phyloP scores from a whole-genome alignment of 2,888 invertebrate genomes.

The Ferrisia virgata region DNA sequence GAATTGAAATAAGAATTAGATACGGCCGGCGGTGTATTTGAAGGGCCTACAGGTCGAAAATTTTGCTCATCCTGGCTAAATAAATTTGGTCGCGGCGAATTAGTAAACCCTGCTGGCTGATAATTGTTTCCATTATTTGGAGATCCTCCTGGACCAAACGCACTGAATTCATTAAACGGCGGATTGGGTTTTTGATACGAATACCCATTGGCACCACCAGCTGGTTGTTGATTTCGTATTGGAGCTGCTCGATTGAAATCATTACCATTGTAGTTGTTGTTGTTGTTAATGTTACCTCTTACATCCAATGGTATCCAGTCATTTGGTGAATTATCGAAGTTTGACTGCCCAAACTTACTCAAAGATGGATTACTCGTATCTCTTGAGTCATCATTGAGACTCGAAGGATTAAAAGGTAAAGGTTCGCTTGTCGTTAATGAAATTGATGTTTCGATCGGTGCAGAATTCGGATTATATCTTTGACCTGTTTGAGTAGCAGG shows the following conservation, averaged over 20 bases:
- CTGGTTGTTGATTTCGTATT: neutral
- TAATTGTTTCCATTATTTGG: neutral
- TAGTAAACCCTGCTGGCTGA: neutral
- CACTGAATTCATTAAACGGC: neutral
- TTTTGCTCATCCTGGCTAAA: neutral
- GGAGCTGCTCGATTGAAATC: neutral
- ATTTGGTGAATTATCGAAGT: neutral
- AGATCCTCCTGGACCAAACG: neutral
- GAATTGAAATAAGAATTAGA: neutral
- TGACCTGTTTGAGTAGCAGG: neutral
- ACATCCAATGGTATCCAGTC: neutral
- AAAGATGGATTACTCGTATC: neutral
- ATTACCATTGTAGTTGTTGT: neutral
- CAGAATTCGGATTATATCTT: neutral
- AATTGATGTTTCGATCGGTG: neutral
- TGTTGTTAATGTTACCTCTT: neutral
- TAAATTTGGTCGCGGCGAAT: neutral
- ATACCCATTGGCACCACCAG: neutral
- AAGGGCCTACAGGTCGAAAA: neutral
- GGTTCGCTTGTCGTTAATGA: neutral
- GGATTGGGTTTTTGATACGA: neutral
- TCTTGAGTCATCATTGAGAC: neutral
- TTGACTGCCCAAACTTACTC: neutral
- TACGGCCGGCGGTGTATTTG: neutral
- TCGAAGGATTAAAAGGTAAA: neutral